Percentiles rank a stretch among this genome's conserved stretches.
These are phyloP conservation scores for Cremastinae sp. DNA, from an alignment of 2,888 invertebrate species.

Conservation along the genomic window DNA sequence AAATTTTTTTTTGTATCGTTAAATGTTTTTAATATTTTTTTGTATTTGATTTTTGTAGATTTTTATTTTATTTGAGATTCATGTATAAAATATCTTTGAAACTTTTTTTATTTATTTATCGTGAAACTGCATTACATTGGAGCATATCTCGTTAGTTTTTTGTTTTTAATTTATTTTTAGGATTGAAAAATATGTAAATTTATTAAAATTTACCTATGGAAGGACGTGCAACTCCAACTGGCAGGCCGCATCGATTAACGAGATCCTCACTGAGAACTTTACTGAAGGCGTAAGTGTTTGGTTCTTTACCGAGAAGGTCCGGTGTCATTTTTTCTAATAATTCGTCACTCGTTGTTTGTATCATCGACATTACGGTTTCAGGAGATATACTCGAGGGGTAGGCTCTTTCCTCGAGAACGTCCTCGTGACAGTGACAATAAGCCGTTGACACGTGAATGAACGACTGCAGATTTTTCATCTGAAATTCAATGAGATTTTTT, in stretches of 20 bases:
- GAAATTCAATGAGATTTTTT: too few species aligned
- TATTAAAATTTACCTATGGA: slow-evolving; percentile 95
- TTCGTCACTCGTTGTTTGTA: slow-evolving; percentile 86
- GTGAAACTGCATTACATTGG: too few species aligned
- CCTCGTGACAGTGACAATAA: slow-evolving; percentile 93
- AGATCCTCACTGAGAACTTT: slow-evolving; percentile 95
- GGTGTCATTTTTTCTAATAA: slow-evolving; percentile 85
- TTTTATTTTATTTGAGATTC: too few species aligned
- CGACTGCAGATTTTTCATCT: slow-evolving; percentile 74
- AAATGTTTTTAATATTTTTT: too few species aligned
- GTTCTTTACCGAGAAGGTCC: slow-evolving; percentile 88
- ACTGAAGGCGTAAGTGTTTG: slow-evolving; percentile 98
- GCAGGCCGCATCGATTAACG: slow-evolving; percentile 87
- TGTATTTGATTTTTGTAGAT: too few species aligned
- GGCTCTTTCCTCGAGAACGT: slow-evolving; percentile 88
- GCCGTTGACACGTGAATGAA: slow-evolving; percentile 95
- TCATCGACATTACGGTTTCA: slow-evolving; percentile 84
- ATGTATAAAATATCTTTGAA: too few species aligned
- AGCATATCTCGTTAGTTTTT: too few species aligned
- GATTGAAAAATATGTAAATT: background rate
- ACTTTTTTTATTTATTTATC: too few species aligned
- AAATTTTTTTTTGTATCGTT: too few species aligned
- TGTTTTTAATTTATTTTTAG: too few species aligned
- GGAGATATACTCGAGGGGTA: slow-evolving; percentile 86
- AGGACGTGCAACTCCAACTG: slow-evolving; percentile 92